Evolutionary conservation across 2,888 invertebrate genomes (phyloP).

Genomic region (Arctia plantaginis): DNA sequence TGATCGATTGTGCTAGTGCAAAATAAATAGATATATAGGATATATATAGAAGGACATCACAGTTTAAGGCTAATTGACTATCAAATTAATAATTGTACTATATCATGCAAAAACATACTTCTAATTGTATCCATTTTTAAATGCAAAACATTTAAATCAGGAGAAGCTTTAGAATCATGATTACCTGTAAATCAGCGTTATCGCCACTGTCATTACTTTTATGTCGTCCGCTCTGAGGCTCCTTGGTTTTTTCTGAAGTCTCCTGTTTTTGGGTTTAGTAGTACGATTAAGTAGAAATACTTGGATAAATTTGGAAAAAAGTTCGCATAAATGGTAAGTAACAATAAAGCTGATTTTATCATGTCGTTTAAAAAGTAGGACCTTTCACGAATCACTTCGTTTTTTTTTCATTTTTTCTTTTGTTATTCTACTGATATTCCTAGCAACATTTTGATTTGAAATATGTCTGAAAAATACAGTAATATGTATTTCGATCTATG

Average conservation of each 20-base stretch:
- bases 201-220: constrained; percentile 62
- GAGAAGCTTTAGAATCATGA: not conserved
- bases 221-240: constrained; percentile 56
- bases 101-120: not conserved
- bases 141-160: not conserved
- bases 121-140: not conserved
- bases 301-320: constrained; percentile 7
- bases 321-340: not conserved
- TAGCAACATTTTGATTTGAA: not conserved
- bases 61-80: not conserved
- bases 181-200: constrained; percentile 60
- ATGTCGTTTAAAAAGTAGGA: not conserved
- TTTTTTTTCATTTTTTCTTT: not conserved
- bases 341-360: not conserved
- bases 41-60: too few relatives aligned
- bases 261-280: constrained; percentile 57
- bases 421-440: not conserved
- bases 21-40: too few relatives aligned
- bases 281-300: constrained; percentile 13
- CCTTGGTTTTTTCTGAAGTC: constrained; percentile 64
- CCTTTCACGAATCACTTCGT: too few relatives aligned
- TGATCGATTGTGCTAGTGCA: too few relatives aligned
- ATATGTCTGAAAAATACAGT: not conserved
- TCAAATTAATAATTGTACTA: not conserved
- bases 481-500: not conserved